Evolutionary conservation across 2,888 invertebrate species (phyloP).

Genomic region (Anorthoa munda): DNA sequence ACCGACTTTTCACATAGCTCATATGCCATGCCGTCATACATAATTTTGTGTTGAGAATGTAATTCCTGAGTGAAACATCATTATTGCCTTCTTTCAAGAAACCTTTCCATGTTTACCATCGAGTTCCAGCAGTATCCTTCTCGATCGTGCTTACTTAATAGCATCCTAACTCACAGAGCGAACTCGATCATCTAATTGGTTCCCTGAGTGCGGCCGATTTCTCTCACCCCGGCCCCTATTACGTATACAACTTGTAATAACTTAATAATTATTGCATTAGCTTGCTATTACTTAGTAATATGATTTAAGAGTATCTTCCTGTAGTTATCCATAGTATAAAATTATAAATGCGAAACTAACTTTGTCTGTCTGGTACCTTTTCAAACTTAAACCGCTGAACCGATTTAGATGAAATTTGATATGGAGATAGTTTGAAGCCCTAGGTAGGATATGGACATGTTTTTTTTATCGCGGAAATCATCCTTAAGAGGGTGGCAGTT

Average conservation of each 20-base stretch:
- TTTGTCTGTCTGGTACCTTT: too few relatives aligned
- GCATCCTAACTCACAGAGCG: conserved; percentile 55
- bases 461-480: too few relatives aligned
- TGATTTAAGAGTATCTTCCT: conserved; percentile 27
- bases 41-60: neutral
- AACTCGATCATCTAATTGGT: conserved; percentile 74
- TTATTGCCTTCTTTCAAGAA: too few relatives aligned
- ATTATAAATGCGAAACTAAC: too few relatives aligned
- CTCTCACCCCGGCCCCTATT: conserved; percentile 55
- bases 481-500: too few relatives aligned
- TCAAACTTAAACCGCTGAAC: too few relatives aligned
- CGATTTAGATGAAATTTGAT: too few relatives aligned
- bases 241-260: conserved; percentile 32
- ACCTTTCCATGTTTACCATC: conserved; percentile 7
- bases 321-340: neutral
- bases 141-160: conserved; percentile 67
- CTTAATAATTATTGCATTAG: conserved; percentile 34
- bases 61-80: neutral
- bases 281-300: conserved; percentile 17
- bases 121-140: conserved; percentile 52
- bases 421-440: too few relatives aligned
- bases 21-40: too few relatives aligned
- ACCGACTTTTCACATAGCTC: too few relatives aligned
- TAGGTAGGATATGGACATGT: too few relatives aligned
- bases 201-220: conserved; percentile 67